These are phyloP conservation scores for Ramphastos sulfuratus DNA, from an alignment of 2,113 vertebrate genomes.

Conservation along the genomic window DNA sequence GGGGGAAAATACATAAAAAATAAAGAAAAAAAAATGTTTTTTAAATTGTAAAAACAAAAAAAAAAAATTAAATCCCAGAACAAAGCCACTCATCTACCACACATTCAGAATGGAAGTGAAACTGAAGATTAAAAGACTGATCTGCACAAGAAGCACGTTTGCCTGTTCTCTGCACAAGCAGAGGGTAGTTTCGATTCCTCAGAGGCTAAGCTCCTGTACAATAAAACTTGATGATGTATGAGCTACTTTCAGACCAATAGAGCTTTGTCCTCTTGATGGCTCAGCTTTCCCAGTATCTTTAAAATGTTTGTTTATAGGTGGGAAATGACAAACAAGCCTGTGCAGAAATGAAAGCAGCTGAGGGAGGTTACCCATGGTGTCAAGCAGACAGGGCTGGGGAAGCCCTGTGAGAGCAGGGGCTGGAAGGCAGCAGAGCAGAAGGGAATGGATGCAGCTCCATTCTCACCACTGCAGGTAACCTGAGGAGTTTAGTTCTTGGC, in stretches of 20 bases:
- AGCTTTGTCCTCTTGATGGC: neutral
- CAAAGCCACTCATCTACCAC: neutral
- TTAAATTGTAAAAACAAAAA: neutral
- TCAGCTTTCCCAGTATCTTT: neutral
- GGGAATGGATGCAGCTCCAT: neutral
- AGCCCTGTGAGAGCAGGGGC: neutral
- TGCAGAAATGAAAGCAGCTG: neutral
- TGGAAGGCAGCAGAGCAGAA: neutral
- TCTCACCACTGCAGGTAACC: neutral
- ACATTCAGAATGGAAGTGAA: neutral
- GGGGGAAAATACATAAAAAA: neutral
- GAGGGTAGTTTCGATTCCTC: neutral
- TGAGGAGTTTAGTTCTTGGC: neutral
- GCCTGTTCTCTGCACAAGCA: neutral
- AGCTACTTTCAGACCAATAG: neutral
- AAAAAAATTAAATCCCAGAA: neutral
- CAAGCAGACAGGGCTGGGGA: fast-evolving
- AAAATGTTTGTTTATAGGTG: neutral
- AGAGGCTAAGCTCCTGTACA: neutral
- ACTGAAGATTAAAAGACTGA: neutral
- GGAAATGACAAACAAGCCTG: neutral
- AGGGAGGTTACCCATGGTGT: fast-evolving
- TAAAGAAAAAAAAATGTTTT: neutral
- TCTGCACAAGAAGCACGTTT: neutral
- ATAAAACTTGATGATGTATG: neutral